These are phyloP conservation scores for Patiria miniata DNA, from an alignment of 35 echinoderm and acorn worm genomes.

Conservation along the genomic window DNA sequence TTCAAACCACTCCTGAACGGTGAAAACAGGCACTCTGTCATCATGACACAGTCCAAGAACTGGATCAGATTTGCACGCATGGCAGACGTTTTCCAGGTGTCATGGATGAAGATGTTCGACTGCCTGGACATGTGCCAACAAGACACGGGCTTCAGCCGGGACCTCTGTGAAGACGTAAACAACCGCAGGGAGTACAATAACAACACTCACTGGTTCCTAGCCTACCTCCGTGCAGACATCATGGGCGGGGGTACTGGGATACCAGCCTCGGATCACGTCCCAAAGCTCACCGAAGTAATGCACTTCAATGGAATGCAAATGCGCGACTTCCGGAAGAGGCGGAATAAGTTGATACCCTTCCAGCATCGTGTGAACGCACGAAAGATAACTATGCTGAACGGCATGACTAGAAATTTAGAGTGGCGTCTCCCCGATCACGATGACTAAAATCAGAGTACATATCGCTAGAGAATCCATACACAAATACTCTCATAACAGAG, in stretches of 20 bases:
- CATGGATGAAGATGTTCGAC: not conserved
- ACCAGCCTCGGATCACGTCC: not conserved
- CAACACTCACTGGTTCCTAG: slow-evolving; percentile 51
- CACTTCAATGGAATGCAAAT: slow-evolving; percentile 43
- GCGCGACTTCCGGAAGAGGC: slow-evolving; percentile 49
- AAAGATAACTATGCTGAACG: slow-evolving; percentile 12
- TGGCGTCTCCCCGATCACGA: slow-evolving; percentile 26
- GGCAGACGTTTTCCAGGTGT: not conserved
- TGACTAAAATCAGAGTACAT: too few relatives aligned
- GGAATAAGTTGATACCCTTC: slow-evolving; percentile 52
- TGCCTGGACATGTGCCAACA: not conserved
- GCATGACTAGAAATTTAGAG: slow-evolving; percentile 38
- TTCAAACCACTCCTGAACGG: slow-evolving; percentile 47
- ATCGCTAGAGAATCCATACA: too few relatives aligned
- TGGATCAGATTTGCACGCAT: slow-evolving; percentile 16
- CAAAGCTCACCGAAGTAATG: not conserved
- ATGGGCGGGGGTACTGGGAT: not conserved
- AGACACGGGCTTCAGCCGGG: not conserved
- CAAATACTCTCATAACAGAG: too few relatives aligned
- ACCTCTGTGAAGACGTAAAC: not conserved
- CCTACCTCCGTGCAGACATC: slow-evolving; percentile 45
- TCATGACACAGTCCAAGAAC: slow-evolving; percentile 48
- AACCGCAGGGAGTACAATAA: slow-evolving; percentile 51
- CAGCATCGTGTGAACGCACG: slow-evolving; percentile 15
- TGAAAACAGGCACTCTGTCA: slow-evolving; percentile 50